Base-by-base conservation (phyloP, 2,888 invertebrate genomes). In the Lydus trimaculatus region DNA sequence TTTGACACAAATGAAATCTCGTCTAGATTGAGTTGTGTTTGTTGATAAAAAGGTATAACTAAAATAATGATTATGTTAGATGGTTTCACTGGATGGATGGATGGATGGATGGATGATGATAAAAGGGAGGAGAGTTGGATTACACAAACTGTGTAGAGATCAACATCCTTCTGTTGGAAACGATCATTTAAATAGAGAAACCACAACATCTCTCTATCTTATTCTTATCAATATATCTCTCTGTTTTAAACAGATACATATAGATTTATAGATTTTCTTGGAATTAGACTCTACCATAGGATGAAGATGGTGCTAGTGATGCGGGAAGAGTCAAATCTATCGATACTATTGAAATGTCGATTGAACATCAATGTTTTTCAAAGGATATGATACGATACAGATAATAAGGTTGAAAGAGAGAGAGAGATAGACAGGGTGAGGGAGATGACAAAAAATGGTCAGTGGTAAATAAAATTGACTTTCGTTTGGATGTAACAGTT, bases 1-100 rank as follows among this genome's bases (percentile, higher is more conserved):
- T 56, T 56, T 56, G 56, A 56, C 25, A 15, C 4, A 56, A 56
- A 25, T 56, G 56, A 56, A 25, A 56, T 56, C 56, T 56, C 56
- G 25, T 25, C 25, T 56, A 56, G 13, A 56, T 56, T 52, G 52
- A 23, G 8, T n/a, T 52, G 8, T 56, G 56, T 25, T 20, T 9
- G 48, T 48, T 48, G n/a, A 17, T n/a, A n/a, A 43, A 43, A 43
- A 48, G 48, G 48, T 48, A 48, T 48, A 36, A 36, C 36, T 3
- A 9, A 28, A 48, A 9, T 20, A 20, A 20, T 23, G 9, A 48
- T 43, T 17, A 43, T 4, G 4, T 7, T 43, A 13, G 4, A 17
- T 36, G 36, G 36, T 33, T 33, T 33, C 2, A 5, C 15, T 39
- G 39, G 15, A 5, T n/a, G 39, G 39, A 15, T 39, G 13, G 7